phyloP scores from a whole-genome alignment of 2,797 vertebrate species.

The Macroramphosus scolopax region DNA sequence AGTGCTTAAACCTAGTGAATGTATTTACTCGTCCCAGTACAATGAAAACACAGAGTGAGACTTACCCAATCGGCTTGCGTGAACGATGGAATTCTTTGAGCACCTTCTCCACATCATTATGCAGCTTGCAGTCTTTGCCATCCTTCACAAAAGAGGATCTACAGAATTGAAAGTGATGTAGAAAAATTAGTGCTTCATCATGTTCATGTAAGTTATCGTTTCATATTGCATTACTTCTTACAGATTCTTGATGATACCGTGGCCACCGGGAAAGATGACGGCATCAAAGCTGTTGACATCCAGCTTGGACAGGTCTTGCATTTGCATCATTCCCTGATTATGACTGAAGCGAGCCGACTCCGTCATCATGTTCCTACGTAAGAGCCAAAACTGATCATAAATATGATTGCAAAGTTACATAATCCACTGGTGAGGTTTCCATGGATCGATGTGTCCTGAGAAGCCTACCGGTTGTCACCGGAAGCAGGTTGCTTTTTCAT shows the following conservation, averaged over 20 bases:
- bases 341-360: slow-evolving; percentile 77
- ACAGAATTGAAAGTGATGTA: slow-evolving; percentile 13
- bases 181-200: not conserved
- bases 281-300: slow-evolving; percentile 75
- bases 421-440: not conserved
- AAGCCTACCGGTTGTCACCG: slow-evolving; percentile 72
- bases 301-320: slow-evolving; percentile 76
- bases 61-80: slow-evolving; percentile 77
- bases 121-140: slow-evolving; percentile 78
- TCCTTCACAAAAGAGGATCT: slow-evolving; percentile 76
- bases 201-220: too few species aligned
- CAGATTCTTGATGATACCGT: slow-evolving; percentile 77
- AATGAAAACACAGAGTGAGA: too few species aligned
- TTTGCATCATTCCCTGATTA: slow-evolving; percentile 69
- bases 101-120: slow-evolving; percentile 71
- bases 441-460: too few species aligned
- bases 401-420: slow-evolving; percentile 10
- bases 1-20: too few species aligned
- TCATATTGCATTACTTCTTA: too few species aligned
- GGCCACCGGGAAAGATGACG: slow-evolving; percentile 77
- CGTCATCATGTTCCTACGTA: slow-evolving; percentile 74
- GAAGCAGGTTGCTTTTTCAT: slow-evolving; percentile 69
- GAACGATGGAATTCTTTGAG: slow-evolving; percentile 77
- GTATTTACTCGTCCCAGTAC: not conserved
- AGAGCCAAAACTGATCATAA: slow-evolving; percentile 46